Evolutionary conservation across 2,888 invertebrate genomes (phyloP), one percentile per base, ranked within the genome.

Genomic region (Nymphalis c-album): DNA sequence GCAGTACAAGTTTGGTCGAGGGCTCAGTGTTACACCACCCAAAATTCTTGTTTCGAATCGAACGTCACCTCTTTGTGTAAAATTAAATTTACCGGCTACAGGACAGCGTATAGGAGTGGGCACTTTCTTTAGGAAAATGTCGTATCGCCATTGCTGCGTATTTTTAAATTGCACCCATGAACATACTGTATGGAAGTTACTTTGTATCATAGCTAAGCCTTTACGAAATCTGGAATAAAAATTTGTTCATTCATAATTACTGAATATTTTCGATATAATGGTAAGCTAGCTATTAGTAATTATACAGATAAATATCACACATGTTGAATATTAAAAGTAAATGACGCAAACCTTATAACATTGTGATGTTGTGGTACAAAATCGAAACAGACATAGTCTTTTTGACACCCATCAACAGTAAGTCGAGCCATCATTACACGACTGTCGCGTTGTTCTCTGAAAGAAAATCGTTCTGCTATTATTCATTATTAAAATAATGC

Each of bases 301-400:
- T 10, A 10, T 10, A 40, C 35, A 40, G 3, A 40, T 40, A 40
- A 40, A 40, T 40, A 13, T 13, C 4, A 40, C 13, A 13, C 1
- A 31, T 31, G 1, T 45, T 8, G 7, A 26, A 55, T n/a, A 0
- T 46, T 18, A 63, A n/a, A 26, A 47, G 7, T 40, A 22, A 31
- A 50, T 18, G 7, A 20, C 31, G 40, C 53, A 71, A 80, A 91
- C 92, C 92, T 93, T 76, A 99, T 98, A 68, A 99, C 93, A 84
- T 98, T 99, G 85, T 98, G 98, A 92, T 99, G 98, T 67, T 97
- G 95, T 0, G 98, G 97, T 62, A 98, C 95, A 85, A 99, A 98
- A 83, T 99, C 98, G 78, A 98, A 98, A 82, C 99, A 99, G 8
- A 98, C 95, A 83, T 97, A 99, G 94, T 99, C 99, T 80, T 98